phyloP scores from a whole-genome alignment of 2,888 invertebrate species.

The Xestobium rufovillosum region DNA sequence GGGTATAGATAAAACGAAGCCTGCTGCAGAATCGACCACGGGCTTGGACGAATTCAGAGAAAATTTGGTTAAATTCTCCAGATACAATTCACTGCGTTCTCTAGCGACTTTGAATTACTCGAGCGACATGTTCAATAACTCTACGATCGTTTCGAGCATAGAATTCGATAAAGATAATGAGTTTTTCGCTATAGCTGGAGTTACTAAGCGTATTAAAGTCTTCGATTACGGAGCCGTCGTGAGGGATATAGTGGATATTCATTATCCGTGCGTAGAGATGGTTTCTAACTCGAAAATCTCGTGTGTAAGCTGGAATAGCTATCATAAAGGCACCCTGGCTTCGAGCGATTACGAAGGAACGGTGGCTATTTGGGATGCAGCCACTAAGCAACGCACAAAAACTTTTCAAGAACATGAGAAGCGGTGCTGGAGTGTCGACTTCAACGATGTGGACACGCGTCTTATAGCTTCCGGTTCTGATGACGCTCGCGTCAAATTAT shows the following conservation, averaged over 20 bases:
- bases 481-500: slow-evolving; percentile 87
- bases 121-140: slow-evolving; percentile 79
- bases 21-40: slow-evolving; percentile 32
- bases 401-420: slow-evolving; percentile 88
- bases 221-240: slow-evolving; percentile 84
- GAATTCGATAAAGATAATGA: slow-evolving; percentile 96
- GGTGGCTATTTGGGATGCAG: slow-evolving; percentile 88
- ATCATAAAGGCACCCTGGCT: slow-evolving; percentile 78
- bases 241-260: slow-evolving; percentile 79
- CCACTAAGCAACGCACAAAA: slow-evolving; percentile 64
- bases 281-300: slow-evolving; percentile 87
- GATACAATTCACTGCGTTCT: slow-evolving; percentile 68
- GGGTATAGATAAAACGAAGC: slow-evolving; percentile 31
- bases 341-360: slow-evolving; percentile 93
- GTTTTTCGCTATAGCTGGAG: slow-evolving; percentile 92
- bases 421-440: slow-evolving; percentile 93
- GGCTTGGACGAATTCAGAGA: slow-evolving; percentile 73
- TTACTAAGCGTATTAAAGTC: slow-evolving; percentile 88
- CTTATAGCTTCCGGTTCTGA: slow-evolving; percentile 88
- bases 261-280: slow-evolving; percentile 90
- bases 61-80: slow-evolving; percentile 78
- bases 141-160: slow-evolving; percentile 83
- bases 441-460: slow-evolving; percentile 83
- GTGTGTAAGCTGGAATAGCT: slow-evolving; percentile 90
- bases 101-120: slow-evolving; percentile 86